phyloP scores from a whole-genome alignment of 2,888 invertebrate species.

The Hirtodrosophila duncani region DNA sequence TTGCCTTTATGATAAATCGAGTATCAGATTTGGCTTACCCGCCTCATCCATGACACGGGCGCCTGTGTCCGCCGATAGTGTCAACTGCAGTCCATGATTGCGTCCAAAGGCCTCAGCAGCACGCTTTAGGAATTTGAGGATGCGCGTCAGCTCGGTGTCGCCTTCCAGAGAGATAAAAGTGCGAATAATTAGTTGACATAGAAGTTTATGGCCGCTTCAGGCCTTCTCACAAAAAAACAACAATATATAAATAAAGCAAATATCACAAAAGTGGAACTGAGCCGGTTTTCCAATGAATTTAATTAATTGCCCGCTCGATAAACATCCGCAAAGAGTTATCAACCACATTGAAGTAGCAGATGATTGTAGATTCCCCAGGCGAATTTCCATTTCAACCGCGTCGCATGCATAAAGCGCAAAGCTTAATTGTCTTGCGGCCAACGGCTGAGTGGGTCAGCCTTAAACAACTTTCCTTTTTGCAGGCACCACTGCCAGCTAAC shows the following conservation, averaged over 20 bases:
- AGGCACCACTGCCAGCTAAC: no score
- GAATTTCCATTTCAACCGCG: constrained; percentile 3
- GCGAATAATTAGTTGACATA: constrained; percentile 14
- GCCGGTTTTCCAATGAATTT: constrained; percentile 30
- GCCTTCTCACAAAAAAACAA: neutral
- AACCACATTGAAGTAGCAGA: neutral
- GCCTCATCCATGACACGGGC: constrained; percentile 60
- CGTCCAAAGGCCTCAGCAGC: constrained; percentile 72
- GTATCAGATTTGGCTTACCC: constrained; percentile 44
- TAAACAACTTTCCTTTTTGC: constrained; percentile 4
- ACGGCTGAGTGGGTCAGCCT: neutral
- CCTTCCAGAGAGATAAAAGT: constrained; percentile 43
- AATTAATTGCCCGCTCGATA: constrained; percentile 44
- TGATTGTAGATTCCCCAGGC: constrained; percentile 4
- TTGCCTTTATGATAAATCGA: neutral
- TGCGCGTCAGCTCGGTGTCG: constrained; percentile 69
- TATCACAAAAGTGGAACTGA: constrained; percentile 4
- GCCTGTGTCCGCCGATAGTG: constrained; percentile 69
- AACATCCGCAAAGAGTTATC: constrained; percentile 50
- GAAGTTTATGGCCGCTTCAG: no score
- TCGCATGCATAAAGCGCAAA: constrained; percentile 9
- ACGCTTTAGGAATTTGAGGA: constrained; percentile 74
- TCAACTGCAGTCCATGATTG: constrained; percentile 74
- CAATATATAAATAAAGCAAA: neutral
- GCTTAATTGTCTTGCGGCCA: neutral